Evolutionary conservation across 2,797 vertebrate genomes (phyloP), one percentile per base, ranked within the genome.

Genomic region (Pangasius krempfi): DNA sequence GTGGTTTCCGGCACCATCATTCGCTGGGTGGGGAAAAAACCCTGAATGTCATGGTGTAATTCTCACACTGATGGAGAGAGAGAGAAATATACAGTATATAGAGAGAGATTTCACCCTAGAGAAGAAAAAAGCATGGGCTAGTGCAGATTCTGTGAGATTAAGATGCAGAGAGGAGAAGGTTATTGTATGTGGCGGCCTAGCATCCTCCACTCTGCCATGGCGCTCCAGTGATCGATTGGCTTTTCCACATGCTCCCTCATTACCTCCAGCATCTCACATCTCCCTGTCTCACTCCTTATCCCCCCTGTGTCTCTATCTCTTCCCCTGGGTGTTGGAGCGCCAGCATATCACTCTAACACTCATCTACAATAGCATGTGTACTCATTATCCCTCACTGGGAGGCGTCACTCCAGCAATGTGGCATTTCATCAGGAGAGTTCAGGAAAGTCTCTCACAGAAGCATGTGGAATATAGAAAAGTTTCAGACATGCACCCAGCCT

Each of bases 311-410:
- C 80, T 86, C 79, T 89, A 54, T 62, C 52, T 86, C 72, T 79
- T 86, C 66, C 62, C 60, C 70, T 84, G 84, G 52, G 84, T 85
- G 66, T 85, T 85, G 25, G 52, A 40, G 68, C 68, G 16, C 30
- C 68, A 40, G 84, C 84, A 58, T 85, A 85, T 85, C 68, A 85
- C 73, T 87, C 52, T 85, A 85, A 88, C 89, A 86, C 87, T 90
- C 87, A 88, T 92, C 88, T 88, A 87, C 88, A 90, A 86, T 68
- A 88, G 89, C 66, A 52, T 85, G 80, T 90, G 88, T 90, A 89
- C 89, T 90, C 89, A 90, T 92, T 90, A 92, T 88, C 82, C 54
- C 86, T 88, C 89, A 85, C 91, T 86, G 60, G 64, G 73, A 91
- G 91, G 84, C 89, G 86, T 73, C 64, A 62, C 83, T 85, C 30